Evolutionary conservation across 2,113 vertebrate genomes (phyloP).

Genomic region (Apaloderma vittatum): DNA sequence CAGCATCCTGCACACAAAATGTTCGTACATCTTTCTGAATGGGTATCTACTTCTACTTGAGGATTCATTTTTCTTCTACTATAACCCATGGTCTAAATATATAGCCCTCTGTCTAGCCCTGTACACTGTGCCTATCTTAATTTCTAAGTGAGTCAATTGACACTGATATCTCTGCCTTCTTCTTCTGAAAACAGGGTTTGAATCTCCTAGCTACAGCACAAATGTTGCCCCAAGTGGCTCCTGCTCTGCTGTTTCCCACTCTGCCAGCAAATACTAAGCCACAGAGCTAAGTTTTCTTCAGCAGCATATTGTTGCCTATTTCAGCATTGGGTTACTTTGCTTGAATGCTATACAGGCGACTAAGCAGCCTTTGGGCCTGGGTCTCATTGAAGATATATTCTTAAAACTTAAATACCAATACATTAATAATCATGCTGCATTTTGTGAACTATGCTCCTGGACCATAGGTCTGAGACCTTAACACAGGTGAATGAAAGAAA

Average conservation of each 20-base stretch:
- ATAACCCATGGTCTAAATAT: not conserved
- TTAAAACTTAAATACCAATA: not conserved
- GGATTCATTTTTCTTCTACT: not conserved
- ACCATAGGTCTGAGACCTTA: not conserved
- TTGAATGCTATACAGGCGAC: not conserved
- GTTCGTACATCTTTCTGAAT: not conserved
- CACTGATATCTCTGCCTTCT: not conserved
- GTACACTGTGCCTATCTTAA: not conserved
- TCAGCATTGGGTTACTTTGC: not conserved
- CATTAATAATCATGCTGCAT: not conserved
- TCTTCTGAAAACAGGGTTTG: not conserved
- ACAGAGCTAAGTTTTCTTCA: not conserved
- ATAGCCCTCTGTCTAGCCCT: not conserved
- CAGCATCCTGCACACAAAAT: not conserved
- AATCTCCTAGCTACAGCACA: not conserved
- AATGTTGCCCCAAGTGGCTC: not conserved
- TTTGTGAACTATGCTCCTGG: not conserved
- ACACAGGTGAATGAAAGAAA: not conserved
- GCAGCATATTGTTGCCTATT: not conserved
- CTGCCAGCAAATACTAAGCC: not conserved
- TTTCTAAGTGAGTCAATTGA: not conserved
- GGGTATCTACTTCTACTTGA: not conserved
- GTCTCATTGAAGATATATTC: not conserved
- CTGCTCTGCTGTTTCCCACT: not conserved
- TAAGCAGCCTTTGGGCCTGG: not conserved